These are phyloP conservation scores for Chromoteleia sp. DNA, from an alignment of 2,888 invertebrate species.

Conservation along the genomic window DNA sequence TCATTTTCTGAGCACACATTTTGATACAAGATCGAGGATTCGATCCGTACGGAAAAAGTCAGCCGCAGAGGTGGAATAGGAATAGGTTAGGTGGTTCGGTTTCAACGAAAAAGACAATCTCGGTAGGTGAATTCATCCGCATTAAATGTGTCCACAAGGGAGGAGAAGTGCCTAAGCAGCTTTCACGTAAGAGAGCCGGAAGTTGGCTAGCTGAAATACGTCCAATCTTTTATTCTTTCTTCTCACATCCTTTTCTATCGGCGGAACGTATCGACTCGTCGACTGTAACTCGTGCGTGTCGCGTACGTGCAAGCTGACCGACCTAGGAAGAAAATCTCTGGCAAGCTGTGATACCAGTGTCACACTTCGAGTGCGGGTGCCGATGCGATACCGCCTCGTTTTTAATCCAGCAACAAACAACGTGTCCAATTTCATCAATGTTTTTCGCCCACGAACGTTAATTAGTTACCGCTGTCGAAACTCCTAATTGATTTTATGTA, in stretches of 20 bases:
- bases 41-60: conserved; percentile 47
- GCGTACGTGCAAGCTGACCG: conserved; percentile 57
- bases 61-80: conserved; percentile 20
- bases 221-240: conserved; percentile 63
- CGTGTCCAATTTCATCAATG: no score
- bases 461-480: no score
- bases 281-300: conserved; percentile 66
- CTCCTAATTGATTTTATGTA: no score
- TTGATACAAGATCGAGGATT: conserved; percentile 36
- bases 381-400: no score
- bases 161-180: conserved; percentile 68
- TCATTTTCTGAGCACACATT: no score
- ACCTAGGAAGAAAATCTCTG: conserved; percentile 49
- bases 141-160: conserved; percentile 63
- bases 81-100: conserved; percentile 33
- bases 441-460: no score
- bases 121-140: conserved; percentile 62
- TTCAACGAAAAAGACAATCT: conserved; percentile 62
- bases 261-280: conserved; percentile 63
- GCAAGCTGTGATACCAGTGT: conserved; percentile 33
- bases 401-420: no score
- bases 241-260: conserved; percentile 63
- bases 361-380: conserved; percentile 15
- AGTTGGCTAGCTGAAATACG: conserved; percentile 73
- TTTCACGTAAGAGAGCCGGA: conserved; percentile 75